Evolutionary conservation across 2,113 vertebrate genomes (phyloP), one percentile per base, ranked within the genome.

Genomic region (Dunckerocampus dactyliophorus): DNA sequence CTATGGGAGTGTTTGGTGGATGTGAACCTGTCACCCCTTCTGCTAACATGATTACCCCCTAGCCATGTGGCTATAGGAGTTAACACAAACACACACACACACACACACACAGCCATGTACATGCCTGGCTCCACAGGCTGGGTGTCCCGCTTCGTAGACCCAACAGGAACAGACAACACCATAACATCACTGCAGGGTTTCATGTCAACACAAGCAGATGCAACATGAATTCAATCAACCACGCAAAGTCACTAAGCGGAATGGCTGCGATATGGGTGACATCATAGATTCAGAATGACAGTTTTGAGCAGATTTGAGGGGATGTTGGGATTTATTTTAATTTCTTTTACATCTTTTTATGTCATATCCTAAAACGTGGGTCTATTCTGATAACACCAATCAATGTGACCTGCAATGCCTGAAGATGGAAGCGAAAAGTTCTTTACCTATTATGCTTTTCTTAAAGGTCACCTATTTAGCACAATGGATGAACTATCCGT

Each of bases 191-290:
- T 82, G 76, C 84, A 79, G 84, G 82, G 75, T 83, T 71, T 62
- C 72, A 64, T 80, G 84, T 85, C 82, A 81, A 81, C 82, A 81
- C 83, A 50, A 82, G 77, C 83, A 85, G 82, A 84, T 85, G 82
- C 79, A 80, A 75, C 76, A 84, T 80, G 77, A 84, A 83, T 86
- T 84, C 77, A 84, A 75, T 86, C 67, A 82, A 76, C 75, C 78
- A 63, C 45, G 59, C 71, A 77, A 80, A 82, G 79, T 67, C 76
- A 77, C 73, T 5, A 52, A 78, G 72, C 56, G 34, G 76, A 76
- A 76, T 65, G 75, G 72, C 63, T 74, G 72, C 16, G 31, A 76
- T 59, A 73, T 42, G 66, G 50, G 63, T 50, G 48, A 54, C 52
- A 19, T 65, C 51, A 3, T 1, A 64, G 54, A 50, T 66, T 61